A percentile compares a stretch with the other conserved stretches of the same genome.
These are phyloP conservation scores for Indri indri DNA, from an alignment of 2,113 vertebrate species.

Conservation along the genomic window DNA sequence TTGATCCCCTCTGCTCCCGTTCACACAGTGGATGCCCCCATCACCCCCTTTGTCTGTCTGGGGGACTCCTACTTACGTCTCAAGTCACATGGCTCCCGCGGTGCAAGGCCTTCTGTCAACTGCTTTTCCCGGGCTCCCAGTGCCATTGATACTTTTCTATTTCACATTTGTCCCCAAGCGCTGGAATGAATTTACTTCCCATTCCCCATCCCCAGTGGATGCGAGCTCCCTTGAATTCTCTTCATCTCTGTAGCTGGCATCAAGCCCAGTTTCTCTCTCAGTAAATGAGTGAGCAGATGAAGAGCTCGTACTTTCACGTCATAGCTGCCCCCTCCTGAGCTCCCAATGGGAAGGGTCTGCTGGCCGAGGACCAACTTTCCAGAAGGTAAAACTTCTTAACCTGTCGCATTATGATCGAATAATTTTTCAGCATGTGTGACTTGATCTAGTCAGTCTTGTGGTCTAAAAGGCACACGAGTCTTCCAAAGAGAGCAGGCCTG, in stretches of 20 bases:
- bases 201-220: not conserved
- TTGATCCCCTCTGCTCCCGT: not conserved
- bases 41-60: not conserved
- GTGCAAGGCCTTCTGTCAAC: not conserved
- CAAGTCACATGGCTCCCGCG: not conserved
- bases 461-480: not conserved
- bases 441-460: not conserved
- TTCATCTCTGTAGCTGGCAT: not conserved
- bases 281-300: not conserved
- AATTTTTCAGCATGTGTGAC: not conserved
- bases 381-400: not conserved
- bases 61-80: not conserved
- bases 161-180: not conserved
- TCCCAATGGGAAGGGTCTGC: not conserved
- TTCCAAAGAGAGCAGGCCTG: not conserved
- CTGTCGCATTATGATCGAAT: not conserved
- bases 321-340: not conserved
- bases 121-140: not conserved
- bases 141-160: not conserved
- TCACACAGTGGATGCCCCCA: not conserved
- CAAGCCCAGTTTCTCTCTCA: not conserved
- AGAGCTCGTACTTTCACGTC: not conserved
- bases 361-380: not conserved
- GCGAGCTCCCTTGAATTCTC: not conserved
- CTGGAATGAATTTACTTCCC: constrained; percentile 8